Base-by-base conservation (phyloP, 1,140 invertebrate genomes). In the Diachasmimorpha longicaudata region DNA sequence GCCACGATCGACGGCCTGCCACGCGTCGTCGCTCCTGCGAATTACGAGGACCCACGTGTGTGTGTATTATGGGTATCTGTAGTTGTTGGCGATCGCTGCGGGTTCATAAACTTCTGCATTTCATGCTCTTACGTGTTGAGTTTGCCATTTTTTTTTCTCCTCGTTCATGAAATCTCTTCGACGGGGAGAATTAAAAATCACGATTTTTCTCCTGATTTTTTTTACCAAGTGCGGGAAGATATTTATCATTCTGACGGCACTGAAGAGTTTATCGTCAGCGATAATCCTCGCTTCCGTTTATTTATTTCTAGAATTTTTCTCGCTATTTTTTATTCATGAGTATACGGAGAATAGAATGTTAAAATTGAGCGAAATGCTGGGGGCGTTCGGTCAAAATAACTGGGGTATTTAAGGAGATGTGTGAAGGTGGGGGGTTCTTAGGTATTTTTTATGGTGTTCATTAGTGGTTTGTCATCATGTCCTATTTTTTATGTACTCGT, bases 31-130 rank as follows among this genome's bases (percentile, higher is more conserved):
- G 58, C 58, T 25, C 31, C 25, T 16, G 66, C 66, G 36, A 68
- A 68, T 68, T 68, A 68, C 66, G 36, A 68, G 66, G 66, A 68
- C 66, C 66, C 36, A 39, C 31, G 13, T 63, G 23, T 63, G 58
- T 63, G 23, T 58, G 52, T 58, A 58, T 63, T 42, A 42, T 42
- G 39, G 39, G 39, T 11, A 25, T 63, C 14, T 63, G 23, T 63
- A 63, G 21, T 25, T 63, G 58, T 55, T 55, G 48, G 48, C 48
- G 6, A 16, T 55, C 48, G 8, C 48, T 55, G 6, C 48, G 13
- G 48, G 58, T 25, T 63, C 58, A 63, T 63, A 63, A 63, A 63
- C 58, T 25, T 21, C 19, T 16, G 48, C n/a, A 55, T 55, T 63
- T 25, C 58, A 63, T 63, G 58, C 23, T 25, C 58, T 63, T 25